Base-by-base conservation (phyloP, 2,888 invertebrate genomes). In the Tuta absoluta region DNA sequence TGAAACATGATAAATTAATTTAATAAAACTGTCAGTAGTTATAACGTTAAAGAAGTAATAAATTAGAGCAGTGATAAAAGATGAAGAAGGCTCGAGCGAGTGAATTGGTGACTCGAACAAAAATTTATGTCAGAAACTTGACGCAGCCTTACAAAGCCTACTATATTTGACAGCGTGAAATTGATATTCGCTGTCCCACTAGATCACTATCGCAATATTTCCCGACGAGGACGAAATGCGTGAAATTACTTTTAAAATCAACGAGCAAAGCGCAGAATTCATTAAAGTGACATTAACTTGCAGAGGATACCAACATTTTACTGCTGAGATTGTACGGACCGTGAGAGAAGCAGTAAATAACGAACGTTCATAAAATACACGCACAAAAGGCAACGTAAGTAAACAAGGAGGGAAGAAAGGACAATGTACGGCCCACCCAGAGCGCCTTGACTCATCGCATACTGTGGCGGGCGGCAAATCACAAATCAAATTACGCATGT, bases 151-250 rank as follows among this genome's bases (percentile, higher is more conserved):
- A 60, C 37, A 64, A 62, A 64, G 64, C 63, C 62, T 60, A 53
- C 62, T 62, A 17, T 48, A 76, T 75, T 75, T 73, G 81, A 81
- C 81, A 76, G 78, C 82, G 80, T 84, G 78, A 84, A 84, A 83
- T 84, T 81, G 76, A 76, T 77, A 69, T 73, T 14, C 1, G 37
- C 53, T 62, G 58, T 59, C 65, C 62, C 62, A 62, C 59, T 64
- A 48, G 14, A 65, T 38, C 63, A 64, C 60, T 59, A 62, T 67
- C 49, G 61, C 48, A 59, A 56, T 64, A 65, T 65, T 63, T 65
- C 61, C 64, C 64, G 63, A 57, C 17, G 21, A 38, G 60, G 60
- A 45, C 23, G 60, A 60, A 60, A 63, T n/a, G 63, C 57, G 63
- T 57, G 56, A 63, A 63, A 63, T 63, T 57, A 63, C 53, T 56